A percentile compares a stretch with the other conserved stretches of the same genome.
phyloP scores from a whole-genome alignment of 2,113 vertebrate genomes.

The Microcebus murinus region DNA sequence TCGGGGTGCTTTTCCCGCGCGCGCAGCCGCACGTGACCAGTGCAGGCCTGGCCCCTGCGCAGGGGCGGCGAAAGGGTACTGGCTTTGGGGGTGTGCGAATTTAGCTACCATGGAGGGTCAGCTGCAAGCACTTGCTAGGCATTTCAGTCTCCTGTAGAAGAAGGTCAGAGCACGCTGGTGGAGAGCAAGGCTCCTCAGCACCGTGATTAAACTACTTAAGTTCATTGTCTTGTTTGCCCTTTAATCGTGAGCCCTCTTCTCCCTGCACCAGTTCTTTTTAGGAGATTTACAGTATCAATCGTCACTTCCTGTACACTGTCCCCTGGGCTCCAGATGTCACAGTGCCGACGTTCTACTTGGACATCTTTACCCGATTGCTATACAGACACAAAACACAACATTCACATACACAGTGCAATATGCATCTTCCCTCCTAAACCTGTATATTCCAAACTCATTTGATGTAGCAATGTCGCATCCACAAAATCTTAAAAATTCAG shows the following conservation, averaged over 20 bases:
- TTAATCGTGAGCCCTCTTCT: background rate
- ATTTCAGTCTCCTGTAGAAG: background rate
- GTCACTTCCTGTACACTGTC: background rate
- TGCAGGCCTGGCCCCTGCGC: rapidly evolving
- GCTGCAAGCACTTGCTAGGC: background rate
- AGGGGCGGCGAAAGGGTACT: no score
- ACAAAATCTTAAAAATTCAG: background rate
- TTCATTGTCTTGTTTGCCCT: background rate
- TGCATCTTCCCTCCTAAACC: background rate
- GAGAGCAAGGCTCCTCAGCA: background rate
- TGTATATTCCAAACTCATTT: background rate
- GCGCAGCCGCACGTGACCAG: background rate
- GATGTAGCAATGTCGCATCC: background rate
- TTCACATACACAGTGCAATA: no score
- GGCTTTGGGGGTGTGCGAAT: rapidly evolving
- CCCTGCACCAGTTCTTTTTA: background rate
- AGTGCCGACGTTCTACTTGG: background rate
- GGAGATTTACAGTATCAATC: background rate
- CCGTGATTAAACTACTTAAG: background rate
- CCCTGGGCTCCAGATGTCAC: no score
- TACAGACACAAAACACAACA: background rate
- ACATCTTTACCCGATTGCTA: background rate
- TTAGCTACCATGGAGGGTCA: rapidly evolving
- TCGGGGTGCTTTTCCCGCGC: background rate
- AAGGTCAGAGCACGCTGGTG: background rate